Evolutionary conservation across 2,888 invertebrate species (phyloP), one percentile per base, ranked within the genome.

Genomic region (Anticlea derivata): DNA sequence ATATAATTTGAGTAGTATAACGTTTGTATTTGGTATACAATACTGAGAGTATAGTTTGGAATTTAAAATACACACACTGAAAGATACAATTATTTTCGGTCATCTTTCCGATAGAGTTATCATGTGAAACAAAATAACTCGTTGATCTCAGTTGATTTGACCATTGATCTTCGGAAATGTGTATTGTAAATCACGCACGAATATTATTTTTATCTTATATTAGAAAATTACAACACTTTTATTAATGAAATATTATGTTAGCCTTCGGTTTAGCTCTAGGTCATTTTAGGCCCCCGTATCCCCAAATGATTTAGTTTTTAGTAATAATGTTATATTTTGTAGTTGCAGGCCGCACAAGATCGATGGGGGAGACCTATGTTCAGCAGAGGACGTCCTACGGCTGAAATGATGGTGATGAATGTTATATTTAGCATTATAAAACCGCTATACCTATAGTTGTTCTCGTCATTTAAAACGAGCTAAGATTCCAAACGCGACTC

Each of bases 21-120:
- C 2, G 13, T 39, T 10, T 46, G 41, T 46, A 22, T 55, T 55
- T 55, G 50, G 55, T 50, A 47, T 50, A 46, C 43, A 54, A 54
- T 55, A 50, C 55, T 55, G 54, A 43, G 27, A 38, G 50, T 38
- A 35, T 34, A 31, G n/a, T 35, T 27, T 20, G 10, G 7, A 48
- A 45, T 31, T 24, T 41, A 44, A 44, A 27, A 41, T 49, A 49
- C 29, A 41, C 40, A 35, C 10, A 22, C 17, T 31, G 23, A n/a
- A 17, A 4, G 5, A n/a, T 37, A 37, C 29, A 5, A 12, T 12
- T 7, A n/a, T 24, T 13, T 6, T 38, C 13, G 13, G 12, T 37
- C 24, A 37, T 12, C 12, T 5, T 26, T 22, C 10, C 20, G 0
- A 20, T 10, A 13, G n/a, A 17, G 17, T 5, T 10, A 5, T 4